phyloP scores from a whole-genome alignment of 2,888 invertebrate species.

The Patella depressa region DNA sequence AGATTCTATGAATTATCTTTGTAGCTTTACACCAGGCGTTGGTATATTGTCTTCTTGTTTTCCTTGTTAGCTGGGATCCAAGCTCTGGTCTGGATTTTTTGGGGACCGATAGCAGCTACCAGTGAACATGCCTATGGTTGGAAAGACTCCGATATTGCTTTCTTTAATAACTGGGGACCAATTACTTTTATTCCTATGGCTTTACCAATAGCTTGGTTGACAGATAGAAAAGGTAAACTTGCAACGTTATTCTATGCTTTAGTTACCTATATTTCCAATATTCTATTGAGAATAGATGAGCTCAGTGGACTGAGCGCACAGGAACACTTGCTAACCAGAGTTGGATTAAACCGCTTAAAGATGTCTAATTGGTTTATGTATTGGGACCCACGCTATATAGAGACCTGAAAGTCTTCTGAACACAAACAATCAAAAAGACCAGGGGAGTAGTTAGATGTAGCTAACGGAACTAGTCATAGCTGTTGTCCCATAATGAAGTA shows the following conservation, averaged over 20 bases:
- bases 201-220: constrained; percentile 28
- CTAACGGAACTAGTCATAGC: no score
- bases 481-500: no score
- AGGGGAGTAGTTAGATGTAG: no score
- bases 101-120: constrained; percentile 28
- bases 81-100: constrained; percentile 28
- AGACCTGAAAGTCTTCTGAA: no score
- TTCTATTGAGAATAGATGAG: no score
- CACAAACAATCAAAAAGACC: no score
- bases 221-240: constrained; percentile 32
- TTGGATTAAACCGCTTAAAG: no score
- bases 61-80: constrained; percentile 22
- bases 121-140: constrained; percentile 26
- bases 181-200: constrained; percentile 25
- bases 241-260: not conserved
- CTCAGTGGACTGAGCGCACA: no score
- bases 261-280: no score
- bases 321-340: no score
- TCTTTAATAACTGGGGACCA: constrained; percentile 34
- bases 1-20: not conserved
- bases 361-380: no score
- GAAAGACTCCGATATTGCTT: constrained; percentile 27
- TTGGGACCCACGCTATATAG: no score
- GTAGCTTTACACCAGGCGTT: constrained; percentile 15
- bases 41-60: constrained; percentile 29